Percentiles rank a stretch among this genome's conserved stretches.
Evolutionary conservation across 2,888 invertebrate genomes (phyloP).

Genomic region (Epinotia demarniana): DNA sequence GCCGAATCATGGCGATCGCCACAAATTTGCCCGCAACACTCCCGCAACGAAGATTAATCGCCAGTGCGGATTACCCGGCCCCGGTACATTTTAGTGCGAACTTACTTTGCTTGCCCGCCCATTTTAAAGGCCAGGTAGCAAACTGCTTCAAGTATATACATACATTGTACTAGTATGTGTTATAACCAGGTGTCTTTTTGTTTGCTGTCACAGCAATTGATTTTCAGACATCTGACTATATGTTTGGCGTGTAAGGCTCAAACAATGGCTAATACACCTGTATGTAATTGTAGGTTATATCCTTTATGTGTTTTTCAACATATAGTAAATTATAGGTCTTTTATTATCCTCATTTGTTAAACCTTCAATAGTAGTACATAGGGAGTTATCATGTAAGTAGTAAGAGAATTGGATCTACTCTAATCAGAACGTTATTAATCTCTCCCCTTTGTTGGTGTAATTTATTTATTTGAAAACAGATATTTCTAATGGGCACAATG

Average conservation of each 20-base stretch:
- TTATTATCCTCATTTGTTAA: background rate
- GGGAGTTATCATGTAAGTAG: no score
- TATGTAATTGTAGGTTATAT: no score
- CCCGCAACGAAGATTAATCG: conserved; percentile 64
- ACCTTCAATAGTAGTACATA: no score
- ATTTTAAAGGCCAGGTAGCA: conserved; percentile 56
- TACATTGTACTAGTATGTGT: no score
- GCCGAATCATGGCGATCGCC: conserved; percentile 75
- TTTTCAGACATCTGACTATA: no score
- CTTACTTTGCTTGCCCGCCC: conserved; percentile 36
- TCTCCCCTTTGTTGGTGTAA: background rate
- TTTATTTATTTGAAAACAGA: background rate
- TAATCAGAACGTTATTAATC: background rate
- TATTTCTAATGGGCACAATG: background rate
- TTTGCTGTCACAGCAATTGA: background rate
- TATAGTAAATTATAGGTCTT: background rate
- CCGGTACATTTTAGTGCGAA: conserved; percentile 44
- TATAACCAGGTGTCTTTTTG: background rate
- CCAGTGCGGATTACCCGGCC: conserved; percentile 52
- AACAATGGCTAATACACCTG: no score
- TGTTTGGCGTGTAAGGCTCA: background rate
- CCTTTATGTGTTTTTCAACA: background rate
- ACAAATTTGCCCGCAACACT: conserved; percentile 79
- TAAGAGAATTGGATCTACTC: no score
- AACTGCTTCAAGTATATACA: background rate